Conservation (phyloP, 2,113 vertebrate genomes). For the Mastomys coucha region DNA sequence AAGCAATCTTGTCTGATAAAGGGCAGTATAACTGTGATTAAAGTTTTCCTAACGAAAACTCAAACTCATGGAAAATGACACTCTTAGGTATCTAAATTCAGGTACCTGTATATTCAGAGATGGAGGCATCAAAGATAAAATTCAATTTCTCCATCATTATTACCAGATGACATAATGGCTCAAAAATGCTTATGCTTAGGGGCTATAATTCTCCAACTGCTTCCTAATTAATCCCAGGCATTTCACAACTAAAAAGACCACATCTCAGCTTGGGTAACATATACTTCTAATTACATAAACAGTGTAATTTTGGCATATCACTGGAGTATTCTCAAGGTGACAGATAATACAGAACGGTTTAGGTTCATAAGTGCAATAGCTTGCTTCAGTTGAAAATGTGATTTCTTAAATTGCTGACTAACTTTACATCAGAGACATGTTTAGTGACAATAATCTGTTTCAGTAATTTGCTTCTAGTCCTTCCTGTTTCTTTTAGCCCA, state of each 20-base stretch:
- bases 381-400: background rate
- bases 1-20: background rate
- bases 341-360: background rate
- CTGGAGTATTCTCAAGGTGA: background rate
- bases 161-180: background rate
- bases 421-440: background rate
- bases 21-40: background rate
- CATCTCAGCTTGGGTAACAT: background rate
- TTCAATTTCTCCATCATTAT: background rate
- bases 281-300: constrained; percentile 32
- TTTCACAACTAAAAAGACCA: background rate
- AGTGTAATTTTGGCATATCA: background rate
- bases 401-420: constrained; percentile 47
- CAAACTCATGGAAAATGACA: background rate
- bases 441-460: background rate
- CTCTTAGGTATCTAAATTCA: background rate
- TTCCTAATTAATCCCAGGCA: constrained; percentile 18
- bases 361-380: background rate
- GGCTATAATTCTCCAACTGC: background rate
- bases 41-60: background rate
- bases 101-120: background rate
- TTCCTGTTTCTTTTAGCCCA: background rate
- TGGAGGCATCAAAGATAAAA: background rate
- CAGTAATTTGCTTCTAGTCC: background rate
- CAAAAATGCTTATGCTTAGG: background rate